phyloP scores from a whole-genome alignment of 2,113 vertebrate genomes.

The Cyanistes caeruleus region DNA sequence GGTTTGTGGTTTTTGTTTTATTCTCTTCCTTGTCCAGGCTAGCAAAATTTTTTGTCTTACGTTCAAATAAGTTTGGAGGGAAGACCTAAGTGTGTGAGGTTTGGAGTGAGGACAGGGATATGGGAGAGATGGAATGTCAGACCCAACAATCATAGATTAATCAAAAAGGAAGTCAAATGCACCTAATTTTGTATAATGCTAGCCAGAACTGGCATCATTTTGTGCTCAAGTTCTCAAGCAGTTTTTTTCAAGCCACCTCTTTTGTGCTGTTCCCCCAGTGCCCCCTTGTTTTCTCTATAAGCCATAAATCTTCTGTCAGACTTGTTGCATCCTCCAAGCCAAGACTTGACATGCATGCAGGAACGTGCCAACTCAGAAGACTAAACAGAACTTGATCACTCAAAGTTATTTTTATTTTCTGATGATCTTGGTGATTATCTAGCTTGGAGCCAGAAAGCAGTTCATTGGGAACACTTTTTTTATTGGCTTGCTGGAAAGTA shows the following conservation, averaged over 20 bases:
- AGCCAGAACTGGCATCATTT: background rate
- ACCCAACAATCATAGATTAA: background rate
- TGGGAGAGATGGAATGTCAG: background rate
- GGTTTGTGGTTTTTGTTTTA: background rate
- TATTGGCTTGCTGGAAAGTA: background rate
- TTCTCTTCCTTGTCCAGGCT: background rate
- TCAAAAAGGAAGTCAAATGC: background rate
- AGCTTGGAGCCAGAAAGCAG: background rate
- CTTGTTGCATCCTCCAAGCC: background rate
- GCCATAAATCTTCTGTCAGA: background rate
- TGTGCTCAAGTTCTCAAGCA: background rate
- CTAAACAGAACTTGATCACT: background rate
- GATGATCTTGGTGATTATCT: background rate
- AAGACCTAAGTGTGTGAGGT: rapidly evolving
- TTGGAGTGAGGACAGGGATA: background rate
- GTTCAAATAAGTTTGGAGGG: background rate
- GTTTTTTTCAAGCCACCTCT: background rate
- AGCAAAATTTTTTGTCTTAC: background rate
- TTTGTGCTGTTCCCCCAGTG: rapidly evolving
- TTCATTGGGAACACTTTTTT: background rate
- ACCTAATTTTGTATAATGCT: background rate
- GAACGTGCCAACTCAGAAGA: background rate
- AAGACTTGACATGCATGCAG: background rate
- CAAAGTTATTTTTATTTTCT: background rate
- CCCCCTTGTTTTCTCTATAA: background rate